A percentile compares a stretch with the other conserved stretches of the same genome.
These are phyloP conservation scores for Phyto melanocephala DNA, from an alignment of 2,888 invertebrate species.

Conservation along the genomic window DNA sequence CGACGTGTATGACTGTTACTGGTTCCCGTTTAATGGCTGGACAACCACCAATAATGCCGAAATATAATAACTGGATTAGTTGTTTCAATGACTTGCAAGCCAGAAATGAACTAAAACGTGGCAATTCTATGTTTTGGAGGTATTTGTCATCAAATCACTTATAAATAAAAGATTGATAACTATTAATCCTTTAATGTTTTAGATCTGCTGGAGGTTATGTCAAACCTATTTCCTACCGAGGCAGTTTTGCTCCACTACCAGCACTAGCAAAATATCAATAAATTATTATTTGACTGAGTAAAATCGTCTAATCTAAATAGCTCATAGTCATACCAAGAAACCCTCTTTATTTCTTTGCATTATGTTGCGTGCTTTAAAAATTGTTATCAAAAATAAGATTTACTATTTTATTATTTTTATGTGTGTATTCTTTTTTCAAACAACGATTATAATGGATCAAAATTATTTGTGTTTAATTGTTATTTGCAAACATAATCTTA, in stretches of 20 bases:
- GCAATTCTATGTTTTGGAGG: slow-evolving; percentile 84
- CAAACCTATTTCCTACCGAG: slow-evolving; percentile 40
- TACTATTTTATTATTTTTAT: slow-evolving; percentile 11
- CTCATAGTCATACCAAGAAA: neutral
- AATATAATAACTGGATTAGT: slow-evolving; percentile 88
- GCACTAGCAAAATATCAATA: slow-evolving; percentile 70
- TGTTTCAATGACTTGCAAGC: slow-evolving; percentile 90
- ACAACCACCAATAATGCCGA: slow-evolving; percentile 90
- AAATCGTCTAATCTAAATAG: neutral
- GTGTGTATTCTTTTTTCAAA: neutral
- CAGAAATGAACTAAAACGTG: slow-evolving; percentile 90
- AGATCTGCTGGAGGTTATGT: slow-evolving; percentile 57
- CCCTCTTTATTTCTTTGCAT: slow-evolving; percentile 3
- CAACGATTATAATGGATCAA: neutral
- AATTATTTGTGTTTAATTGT: neutral
- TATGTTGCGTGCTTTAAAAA: neutral
- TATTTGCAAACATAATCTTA: neutral
- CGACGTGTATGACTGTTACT: slow-evolving; percentile 93
- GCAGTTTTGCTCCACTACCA: slow-evolving; percentile 71
- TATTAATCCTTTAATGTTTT: neutral
- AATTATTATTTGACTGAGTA: neutral
- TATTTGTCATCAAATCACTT: slow-evolving; percentile 60
- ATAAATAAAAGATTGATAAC: neutral
- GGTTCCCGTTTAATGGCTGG: slow-evolving; percentile 90
- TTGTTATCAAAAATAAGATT: slow-evolving; percentile 9